These are phyloP conservation scores for Odontocerum albicorne DNA, from an alignment of 2,888 invertebrate genomes.

Conservation along the genomic window DNA sequence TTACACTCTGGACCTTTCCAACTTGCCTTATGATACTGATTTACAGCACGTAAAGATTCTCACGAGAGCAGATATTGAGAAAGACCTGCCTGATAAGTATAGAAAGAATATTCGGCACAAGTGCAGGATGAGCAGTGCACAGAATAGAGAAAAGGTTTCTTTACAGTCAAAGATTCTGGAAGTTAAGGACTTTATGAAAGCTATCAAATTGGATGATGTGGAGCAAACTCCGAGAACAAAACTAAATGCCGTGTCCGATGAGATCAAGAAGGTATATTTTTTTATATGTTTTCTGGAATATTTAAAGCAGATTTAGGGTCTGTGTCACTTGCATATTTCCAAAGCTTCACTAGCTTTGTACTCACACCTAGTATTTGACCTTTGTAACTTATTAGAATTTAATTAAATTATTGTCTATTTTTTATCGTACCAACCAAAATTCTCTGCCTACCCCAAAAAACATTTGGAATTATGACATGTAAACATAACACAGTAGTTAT, in stretches of 20 bases:
- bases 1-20: slow-evolving; percentile 42
- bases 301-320: no score
- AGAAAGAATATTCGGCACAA: slow-evolving; percentile 43
- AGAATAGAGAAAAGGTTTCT: slow-evolving; percentile 40
- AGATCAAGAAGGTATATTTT: slow-evolving; percentile 59
- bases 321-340: no score
- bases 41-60: slow-evolving; percentile 57
- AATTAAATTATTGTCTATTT: no score
- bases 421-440: no score
- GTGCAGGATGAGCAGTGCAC: slow-evolving; percentile 1
- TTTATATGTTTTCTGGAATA: neutral
- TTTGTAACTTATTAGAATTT: no score
- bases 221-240: slow-evolving; percentile 55
- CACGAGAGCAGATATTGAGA: slow-evolving; percentile 52
- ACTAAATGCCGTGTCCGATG: slow-evolving; percentile 55
- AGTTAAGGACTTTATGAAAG: slow-evolving; percentile 49
- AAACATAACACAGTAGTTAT: no score
- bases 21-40: slow-evolving; percentile 59
- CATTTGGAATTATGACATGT: no score
- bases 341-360: no score
- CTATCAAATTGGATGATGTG: neutral
- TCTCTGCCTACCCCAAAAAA: no score
- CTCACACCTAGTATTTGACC: no score
- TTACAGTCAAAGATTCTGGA: slow-evolving; percentile 48
- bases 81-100: slow-evolving; percentile 53